Base-by-base conservation (phyloP, 2,888 invertebrate species). In the Stramonita haemastoma region DNA sequence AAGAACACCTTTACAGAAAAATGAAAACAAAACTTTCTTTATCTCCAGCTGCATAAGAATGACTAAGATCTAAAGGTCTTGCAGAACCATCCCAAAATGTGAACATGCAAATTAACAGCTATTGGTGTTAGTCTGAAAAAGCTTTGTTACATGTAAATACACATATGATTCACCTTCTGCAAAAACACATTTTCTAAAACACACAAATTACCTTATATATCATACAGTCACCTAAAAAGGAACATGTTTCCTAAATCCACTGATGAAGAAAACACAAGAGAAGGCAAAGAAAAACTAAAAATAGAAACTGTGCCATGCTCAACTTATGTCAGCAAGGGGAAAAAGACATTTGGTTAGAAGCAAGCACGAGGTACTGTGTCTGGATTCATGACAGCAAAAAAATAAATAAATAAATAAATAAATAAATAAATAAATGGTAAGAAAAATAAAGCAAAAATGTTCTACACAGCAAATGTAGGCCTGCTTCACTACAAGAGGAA, bases 281-380 rank as follows among this genome's bases (percentile, higher is more conserved):
- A 26, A 81, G 36, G 36, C 81, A 19, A 46, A 81, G 15, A 81
- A 46, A 46, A 46, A n/a, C n/a, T n/a, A 73, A n/a, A 77, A 77
- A 87, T 11, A 81, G 22, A 17, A 46, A 77, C 29, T 77, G 70
- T 66, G 70, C 57, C 66, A 86, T 86, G 86, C 34, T 66, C 26
- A 57, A 86, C 13, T 46, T n/a, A 19, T 46, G 22, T 81, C 81
- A 86, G 66, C 60, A 57, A 19, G 34, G 87, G 34, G 32, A 73
- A 15, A 73, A 46, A 2, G 73, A 46, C 36, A 46, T 29, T 60
- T 13, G 56, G 77, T 36, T 29, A 56, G 87, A 70, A 87, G 36
- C 86, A 86, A 70, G 60, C 66, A 70, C 19, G 22, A 34, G 70
- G 66, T 32, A 70, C 26, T 46, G 34, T n/a, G n/a, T 86, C 26